phyloP scores from a whole-genome alignment of 2,113 vertebrate genomes.

The Seriola dumerili region DNA sequence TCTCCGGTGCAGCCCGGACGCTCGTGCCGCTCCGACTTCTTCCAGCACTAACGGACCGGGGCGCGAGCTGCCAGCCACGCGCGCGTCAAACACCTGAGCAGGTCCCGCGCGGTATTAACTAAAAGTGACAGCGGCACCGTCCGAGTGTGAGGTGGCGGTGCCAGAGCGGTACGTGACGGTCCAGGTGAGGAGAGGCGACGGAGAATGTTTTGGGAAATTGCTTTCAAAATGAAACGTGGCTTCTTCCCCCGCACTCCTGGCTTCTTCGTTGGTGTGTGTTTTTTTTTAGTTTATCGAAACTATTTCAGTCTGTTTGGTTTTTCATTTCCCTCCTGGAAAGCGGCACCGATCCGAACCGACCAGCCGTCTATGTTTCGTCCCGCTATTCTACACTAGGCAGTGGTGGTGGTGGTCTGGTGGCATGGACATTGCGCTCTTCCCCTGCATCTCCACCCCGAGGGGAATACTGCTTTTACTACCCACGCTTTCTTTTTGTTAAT shows the following conservation, averaged over 20 bases:
- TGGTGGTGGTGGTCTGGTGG: conserved; percentile 84
- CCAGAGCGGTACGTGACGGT: conserved; percentile 36
- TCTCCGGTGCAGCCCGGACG: conserved; percentile 22
- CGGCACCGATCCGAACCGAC: conserved; percentile 70
- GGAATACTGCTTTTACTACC: conserved; percentile 79
- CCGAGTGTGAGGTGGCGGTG: conserved; percentile 34
- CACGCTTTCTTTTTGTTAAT: conserved; percentile 71
- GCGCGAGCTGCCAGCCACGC: conserved; percentile 72
- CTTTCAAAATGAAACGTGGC: conserved; percentile 36
- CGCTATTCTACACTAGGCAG: conserved; percentile 83
- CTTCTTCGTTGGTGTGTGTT: conserved; percentile 45
- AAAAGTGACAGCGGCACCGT: conserved; percentile 68
- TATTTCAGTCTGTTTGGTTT: conserved; percentile 66
- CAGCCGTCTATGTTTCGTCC: conserved; percentile 87
- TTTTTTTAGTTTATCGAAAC: conserved; percentile 74
- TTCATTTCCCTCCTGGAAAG: conserved; percentile 57
- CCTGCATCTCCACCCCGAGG: conserved; percentile 87
- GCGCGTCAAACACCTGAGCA: conserved; percentile 65
- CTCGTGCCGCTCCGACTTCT: conserved; percentile 40
- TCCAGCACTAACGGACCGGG: conserved; percentile 42
- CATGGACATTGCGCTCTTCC: conserved; percentile 81
- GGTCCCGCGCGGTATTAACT: conserved; percentile 32
- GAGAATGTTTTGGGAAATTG: conserved; percentile 12
- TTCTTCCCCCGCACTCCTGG: conserved; percentile 24
- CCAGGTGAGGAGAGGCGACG: conserved; percentile 47